Base-by-base conservation (phyloP, 2,888 invertebrate genomes). In the Pristionchus entomophagus region DNA sequence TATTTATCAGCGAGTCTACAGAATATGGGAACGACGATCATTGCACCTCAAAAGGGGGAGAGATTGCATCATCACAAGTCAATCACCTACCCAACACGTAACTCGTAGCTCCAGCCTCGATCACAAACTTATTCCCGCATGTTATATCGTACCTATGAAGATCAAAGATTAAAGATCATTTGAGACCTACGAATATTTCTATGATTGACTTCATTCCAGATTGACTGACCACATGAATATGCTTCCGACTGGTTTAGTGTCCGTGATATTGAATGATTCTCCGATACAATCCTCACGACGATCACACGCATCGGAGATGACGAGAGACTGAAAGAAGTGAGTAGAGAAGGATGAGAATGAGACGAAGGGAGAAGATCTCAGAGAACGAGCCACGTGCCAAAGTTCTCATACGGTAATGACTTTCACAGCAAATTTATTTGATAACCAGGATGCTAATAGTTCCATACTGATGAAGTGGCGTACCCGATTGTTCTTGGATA, bases 1-100 rank as follows among this genome's bases (percentile, higher is more conserved):
- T 84, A 84, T 45, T 38, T 84, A n/a, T 84, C 83, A 8, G 65
- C 62, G n/a, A 84, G 41, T 45, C 65, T 32, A 22, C 45, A 84
- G 83, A 84, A 84, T 5, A 84, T 32, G 2, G 83, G 83, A 1
- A 84, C 83, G 32, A 65, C 14, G 12, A 62, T 8, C 83, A 84
- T 65, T 19, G 83, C 83, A 29, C 83, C 83, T 82, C n/a, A 59
- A 45, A 26, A 45, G 45, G 45, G 45, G 45, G 45, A 14, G 45
- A 45, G 45, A 14, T 6, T 6, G n/a, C n/a, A n/a, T n/a, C n/a
- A n/a, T n/a, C n/a, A n/a, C n/a, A n/a, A 51, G 45, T 29, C 4
- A 6, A 0, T 59, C 10, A 8, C 26, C 38, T 17, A 82, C 82
- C 82, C 26, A 82, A n/a, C 5, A 82, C 82, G 29, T 82, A 82